These are phyloP conservation scores for Tetropium fuscum DNA, from an alignment of 2,888 invertebrate genomes.

Conservation along the genomic window DNA sequence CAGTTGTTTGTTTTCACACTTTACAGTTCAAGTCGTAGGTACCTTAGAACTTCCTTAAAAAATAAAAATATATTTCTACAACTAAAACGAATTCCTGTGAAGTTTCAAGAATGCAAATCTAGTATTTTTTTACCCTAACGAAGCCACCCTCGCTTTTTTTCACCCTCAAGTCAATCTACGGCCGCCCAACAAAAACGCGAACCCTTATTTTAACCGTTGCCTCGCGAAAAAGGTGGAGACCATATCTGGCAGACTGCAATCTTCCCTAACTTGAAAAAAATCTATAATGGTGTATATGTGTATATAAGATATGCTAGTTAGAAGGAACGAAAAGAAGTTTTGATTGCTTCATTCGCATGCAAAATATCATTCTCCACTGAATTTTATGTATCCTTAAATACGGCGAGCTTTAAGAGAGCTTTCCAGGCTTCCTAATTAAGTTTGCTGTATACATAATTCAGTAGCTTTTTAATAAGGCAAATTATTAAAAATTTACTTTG, in stretches of 20 bases:
- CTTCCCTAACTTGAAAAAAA: conserved; percentile 66
- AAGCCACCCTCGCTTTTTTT: conserved; percentile 67
- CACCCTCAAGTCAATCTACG: conserved; percentile 64
- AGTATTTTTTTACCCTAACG: conserved; percentile 67
- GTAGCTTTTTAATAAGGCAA: conserved; percentile 41
- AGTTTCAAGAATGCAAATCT: conserved; percentile 66
- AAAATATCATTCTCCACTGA: conserved; percentile 45
- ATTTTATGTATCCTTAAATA: conserved; percentile 47
- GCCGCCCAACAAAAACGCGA: conserved; percentile 50
- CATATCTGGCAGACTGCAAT: conserved; percentile 57
- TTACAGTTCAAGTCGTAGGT: conserved; percentile 14
- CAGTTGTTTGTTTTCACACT: conserved; percentile 11
- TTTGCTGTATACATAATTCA: conserved; percentile 45
- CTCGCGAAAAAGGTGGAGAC: conserved; percentile 51
- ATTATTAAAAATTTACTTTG: conserved; percentile 43
- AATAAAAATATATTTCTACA: conserved; percentile 46
- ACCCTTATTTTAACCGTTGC: conserved; percentile 32
- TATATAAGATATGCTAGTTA: conserved; percentile 67
- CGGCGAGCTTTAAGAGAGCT: conserved; percentile 35
- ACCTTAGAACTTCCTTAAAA: conserved; percentile 19
- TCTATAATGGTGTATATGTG: conserved; percentile 67
- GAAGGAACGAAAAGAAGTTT: conserved; percentile 65
- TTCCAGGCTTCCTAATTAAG: conserved; percentile 43
- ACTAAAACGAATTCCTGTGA: conserved; percentile 57
- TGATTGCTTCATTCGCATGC: conserved; percentile 62